Evolutionary conservation across 2,797 vertebrate genomes (phyloP), one percentile per base, ranked within the genome.

Genomic region (Myotis daubentonii): DNA sequence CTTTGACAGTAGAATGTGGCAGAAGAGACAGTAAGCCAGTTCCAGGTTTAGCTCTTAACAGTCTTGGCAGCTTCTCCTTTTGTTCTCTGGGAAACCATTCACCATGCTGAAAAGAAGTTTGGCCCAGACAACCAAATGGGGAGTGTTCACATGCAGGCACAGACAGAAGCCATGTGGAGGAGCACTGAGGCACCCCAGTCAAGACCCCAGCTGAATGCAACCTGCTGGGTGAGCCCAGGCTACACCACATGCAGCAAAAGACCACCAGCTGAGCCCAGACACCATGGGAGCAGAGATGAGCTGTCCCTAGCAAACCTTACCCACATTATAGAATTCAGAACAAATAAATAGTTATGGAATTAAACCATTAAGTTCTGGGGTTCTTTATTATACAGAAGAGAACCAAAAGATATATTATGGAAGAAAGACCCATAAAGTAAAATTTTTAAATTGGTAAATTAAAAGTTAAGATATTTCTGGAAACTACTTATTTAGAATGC

Each of bases 401-500:
- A 88, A 66, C 25, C 51, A 71, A 68, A 80, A 70, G 57, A 87
- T n/a, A 15, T n/a, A 44, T 36, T 62, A n/a, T 62, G 13, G 82
- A 93, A 87, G 62, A 78, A 71, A 90, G 80, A 47, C 8, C 60
- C 44, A 71, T 51, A 92, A 79, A 47, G 36, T 85, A 33, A 53
- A 70, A 47, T 10, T 33, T 79, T 85, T 65, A 78, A 60, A 70
- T 76, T 47, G 51, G 57, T 23, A 90, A 87, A 82, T 81, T 81
- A 53, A 76, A 94, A 93, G 81, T 93, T 90, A 84, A 90, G 83
- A 62, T 65, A 74, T 76, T 87, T 87, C 82, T 95, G 70, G 68
- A 86, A 93, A 82, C 36, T 55, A 86, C 55, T 57, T 86, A 91
- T 76, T 87, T 76, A 78, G 79, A 87, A 79, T 55, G 55, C 25